phyloP scores from a whole-genome alignment of 2,888 invertebrate species.

The Tupiocoris notatus region DNA sequence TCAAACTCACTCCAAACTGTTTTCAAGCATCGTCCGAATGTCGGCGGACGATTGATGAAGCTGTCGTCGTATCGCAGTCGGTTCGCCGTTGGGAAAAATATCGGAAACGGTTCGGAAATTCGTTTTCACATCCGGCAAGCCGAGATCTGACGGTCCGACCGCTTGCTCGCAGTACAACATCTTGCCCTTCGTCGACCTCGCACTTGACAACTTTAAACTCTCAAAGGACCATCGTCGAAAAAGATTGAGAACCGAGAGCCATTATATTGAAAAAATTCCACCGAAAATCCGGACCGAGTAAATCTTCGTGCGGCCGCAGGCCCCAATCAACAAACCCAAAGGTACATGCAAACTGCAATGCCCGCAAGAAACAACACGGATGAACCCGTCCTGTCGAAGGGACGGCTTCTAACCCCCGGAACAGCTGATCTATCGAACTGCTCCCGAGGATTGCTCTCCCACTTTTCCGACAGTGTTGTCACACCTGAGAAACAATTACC shows the following conservation, averaged over 20 bases:
- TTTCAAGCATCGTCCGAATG: conserved; percentile 24
- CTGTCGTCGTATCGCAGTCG: conserved; percentile 7
- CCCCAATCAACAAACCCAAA: background rate
- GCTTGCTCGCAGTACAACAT: conserved; percentile 38
- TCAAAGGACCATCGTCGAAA: background rate
- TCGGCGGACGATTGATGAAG: conserved; percentile 4
- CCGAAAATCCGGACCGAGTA: background rate
- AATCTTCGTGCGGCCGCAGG: background rate
- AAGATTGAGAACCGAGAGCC: background rate
- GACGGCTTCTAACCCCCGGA: conserved; percentile 16
- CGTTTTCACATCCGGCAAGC: background rate
- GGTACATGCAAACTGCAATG: background rate
- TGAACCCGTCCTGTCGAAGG: background rate
- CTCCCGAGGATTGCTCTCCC: background rate
- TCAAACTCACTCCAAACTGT: conserved; percentile 23
- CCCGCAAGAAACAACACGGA: background rate
- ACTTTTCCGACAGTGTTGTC: no score
- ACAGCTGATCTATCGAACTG: conserved; percentile 35
- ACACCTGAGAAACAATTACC: no score
- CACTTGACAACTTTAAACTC: background rate
- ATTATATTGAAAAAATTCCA: background rate
- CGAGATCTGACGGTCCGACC: background rate
- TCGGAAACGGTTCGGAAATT: conserved; percentile 21
- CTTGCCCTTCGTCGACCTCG: background rate
- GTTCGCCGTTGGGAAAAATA: conserved; percentile 23